Base-by-base conservation (phyloP, 1,140 invertebrate species). In the Orius laevigatus region DNA sequence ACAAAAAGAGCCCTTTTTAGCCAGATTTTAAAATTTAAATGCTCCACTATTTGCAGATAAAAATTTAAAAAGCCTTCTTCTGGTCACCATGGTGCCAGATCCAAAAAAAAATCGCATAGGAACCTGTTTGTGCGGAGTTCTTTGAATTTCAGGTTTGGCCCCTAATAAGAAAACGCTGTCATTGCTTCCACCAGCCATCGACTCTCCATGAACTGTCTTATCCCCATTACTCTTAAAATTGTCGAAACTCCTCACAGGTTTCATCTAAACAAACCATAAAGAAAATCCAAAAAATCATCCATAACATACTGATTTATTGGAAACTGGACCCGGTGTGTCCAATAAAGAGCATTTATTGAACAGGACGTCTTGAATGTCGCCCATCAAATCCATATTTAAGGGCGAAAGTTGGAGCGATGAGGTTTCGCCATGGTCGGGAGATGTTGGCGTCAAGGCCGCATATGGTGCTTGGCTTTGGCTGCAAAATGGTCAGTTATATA, bases 321-420 rank as follows among this genome's bases (percentile, higher is more conserved):
- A 70, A 25, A 62, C 59, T 49, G 62, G 51, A 10, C 49, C 12
- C 66, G 49, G 70, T 66, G 50, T 62, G 63, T 56, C 46, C n/a
- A 53, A 39, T 12, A 61, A 55, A 19, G 59, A 59, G 42, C 62
- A 57, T 47, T 64, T 59, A n/a, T 58, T 56, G 53, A 62, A 65
- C 14, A 79, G 66, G 16, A 78, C 68, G 60, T 79, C 73, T 54
- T 75, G 67, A 46, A 79, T 63, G 62, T 78, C 76, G 43, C 72
- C 70, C 73, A 79, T 74, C 38, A 79, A 61, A 61, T 79, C 75
- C 54, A 78, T 73, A 54, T 73, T 65, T 35, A 75, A 55, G 11
- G 62, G 59, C n/a, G 69, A 63, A 41, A 70, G 60, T 18, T 64
- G 61, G 15, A 68, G 53, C 50, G 59, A 56, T 5, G 62, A 62